Evolutionary conservation across 2,888 invertebrate genomes (phyloP).

Genomic region (Oxycera nigricornis): DNA sequence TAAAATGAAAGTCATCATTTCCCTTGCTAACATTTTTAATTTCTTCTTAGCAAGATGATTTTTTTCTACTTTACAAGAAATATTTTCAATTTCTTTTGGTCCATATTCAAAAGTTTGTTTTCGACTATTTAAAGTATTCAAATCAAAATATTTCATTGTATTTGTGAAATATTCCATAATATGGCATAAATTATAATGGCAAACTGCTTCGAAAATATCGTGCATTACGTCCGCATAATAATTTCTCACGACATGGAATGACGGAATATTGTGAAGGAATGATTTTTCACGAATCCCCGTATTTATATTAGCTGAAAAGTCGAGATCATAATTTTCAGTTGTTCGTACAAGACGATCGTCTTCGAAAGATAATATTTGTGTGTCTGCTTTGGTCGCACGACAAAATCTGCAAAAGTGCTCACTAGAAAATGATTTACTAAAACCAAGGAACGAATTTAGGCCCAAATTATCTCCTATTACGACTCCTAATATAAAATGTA

Average conservation of each 20-base stretch:
- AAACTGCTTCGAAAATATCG: constrained; percentile 50
- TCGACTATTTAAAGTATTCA: constrained; percentile 49
- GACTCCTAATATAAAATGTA: constrained; percentile 46
- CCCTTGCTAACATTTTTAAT: constrained; percentile 42
- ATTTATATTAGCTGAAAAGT: constrained; percentile 41
- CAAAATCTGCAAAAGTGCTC: constrained; percentile 50
- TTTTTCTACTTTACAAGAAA: constrained; percentile 45
- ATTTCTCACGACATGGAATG: constrained; percentile 50
- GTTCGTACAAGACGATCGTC: constrained; percentile 45
- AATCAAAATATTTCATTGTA: constrained; percentile 47
- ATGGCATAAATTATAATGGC: constrained; percentile 47
- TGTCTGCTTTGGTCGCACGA: constrained; percentile 37
- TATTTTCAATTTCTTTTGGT: constrained; percentile 48
- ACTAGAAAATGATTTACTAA: constrained; percentile 48
- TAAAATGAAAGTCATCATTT: constrained; percentile 33
- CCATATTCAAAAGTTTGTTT: constrained; percentile 50
- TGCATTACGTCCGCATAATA: constrained; percentile 48
- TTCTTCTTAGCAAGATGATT: constrained; percentile 40
- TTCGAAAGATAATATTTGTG: constrained; percentile 45
- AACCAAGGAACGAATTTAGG: constrained; percentile 42
- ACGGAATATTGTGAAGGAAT: constrained; percentile 48
- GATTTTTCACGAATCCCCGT: constrained; percentile 50
- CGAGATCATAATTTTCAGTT: constrained; percentile 47
- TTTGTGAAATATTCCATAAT: constrained; percentile 47
- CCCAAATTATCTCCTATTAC: constrained; percentile 45